Percentiles rank a stretch among this genome's conserved stretches.
These are phyloP conservation scores for Acanthurus lineatus DNA, from an alignment of 2,797 vertebrate species.

Conservation along the genomic window DNA sequence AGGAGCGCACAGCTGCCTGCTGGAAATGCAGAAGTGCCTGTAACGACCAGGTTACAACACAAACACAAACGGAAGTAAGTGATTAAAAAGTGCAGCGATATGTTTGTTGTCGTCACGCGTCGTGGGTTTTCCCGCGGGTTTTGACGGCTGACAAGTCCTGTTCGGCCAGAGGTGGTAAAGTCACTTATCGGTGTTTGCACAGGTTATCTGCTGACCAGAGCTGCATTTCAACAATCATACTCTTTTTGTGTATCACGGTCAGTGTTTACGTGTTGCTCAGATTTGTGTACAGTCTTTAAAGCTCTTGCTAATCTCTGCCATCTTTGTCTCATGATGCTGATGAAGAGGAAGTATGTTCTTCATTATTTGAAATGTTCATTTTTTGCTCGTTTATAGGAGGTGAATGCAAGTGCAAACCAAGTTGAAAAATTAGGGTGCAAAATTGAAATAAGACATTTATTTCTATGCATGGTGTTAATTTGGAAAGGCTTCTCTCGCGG, in stretches of 20 bases:
- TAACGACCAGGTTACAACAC: too few species aligned
- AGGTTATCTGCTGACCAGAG: background rate
- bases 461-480: background rate
- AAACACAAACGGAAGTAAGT: background rate
- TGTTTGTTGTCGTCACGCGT: constrained; percentile 21
- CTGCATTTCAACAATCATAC: background rate
- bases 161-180: background rate
- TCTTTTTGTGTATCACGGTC: background rate
- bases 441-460: background rate
- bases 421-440: too few species aligned
- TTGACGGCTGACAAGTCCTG: background rate
- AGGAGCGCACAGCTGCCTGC: too few species aligned
- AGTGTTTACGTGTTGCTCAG: background rate
- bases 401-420: background rate
- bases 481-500: too few species aligned
- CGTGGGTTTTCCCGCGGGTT: constrained; percentile 9
- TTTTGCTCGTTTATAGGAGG: background rate
- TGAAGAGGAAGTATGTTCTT: background rate
- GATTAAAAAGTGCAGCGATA: background rate
- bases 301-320: background rate
- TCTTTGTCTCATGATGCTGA: background rate
- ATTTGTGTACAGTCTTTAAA: background rate
- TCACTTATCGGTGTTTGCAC: background rate
- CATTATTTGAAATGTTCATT: background rate
- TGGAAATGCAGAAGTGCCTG: too few species aligned